Percentiles rank a stretch among this genome's conserved stretches.
Conservation (phyloP, 2,888 invertebrate genomes). For the Pollenia labialis region DNA sequence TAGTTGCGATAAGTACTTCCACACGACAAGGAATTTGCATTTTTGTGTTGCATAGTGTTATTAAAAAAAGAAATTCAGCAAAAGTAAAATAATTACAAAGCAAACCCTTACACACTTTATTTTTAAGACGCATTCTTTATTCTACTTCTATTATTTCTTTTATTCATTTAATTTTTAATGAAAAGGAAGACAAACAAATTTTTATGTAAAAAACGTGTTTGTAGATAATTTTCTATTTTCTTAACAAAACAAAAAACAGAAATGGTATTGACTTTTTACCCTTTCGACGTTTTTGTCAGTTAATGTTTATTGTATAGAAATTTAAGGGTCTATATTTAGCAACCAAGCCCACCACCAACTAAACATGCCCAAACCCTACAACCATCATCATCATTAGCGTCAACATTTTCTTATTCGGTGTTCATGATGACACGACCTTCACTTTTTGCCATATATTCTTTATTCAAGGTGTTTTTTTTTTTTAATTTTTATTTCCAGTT, state of each 20-base stretch:
- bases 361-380: not conserved
- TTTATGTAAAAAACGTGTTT: constrained; percentile 18
- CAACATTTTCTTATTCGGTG: constrained; percentile 32
- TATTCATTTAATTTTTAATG: constrained; percentile 33
- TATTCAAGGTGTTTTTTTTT: constrained; percentile 18
- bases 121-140: not conserved
- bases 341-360: constrained; percentile 26
- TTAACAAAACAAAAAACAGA: not conserved
- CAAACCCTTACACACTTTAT: constrained; percentile 22
- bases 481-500: not conserved
- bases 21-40: too few species aligned
- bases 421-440: constrained; percentile 69
- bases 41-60: not conserved
- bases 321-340: constrained; percentile 30
- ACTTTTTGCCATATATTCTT: constrained; percentile 67
- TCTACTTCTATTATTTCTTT: not conserved
- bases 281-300: constrained; percentile 29
- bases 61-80: constrained; percentile 32
- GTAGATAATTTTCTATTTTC: not conserved
- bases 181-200: constrained; percentile 7
- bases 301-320: not conserved
- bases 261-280: constrained; percentile 63
- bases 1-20: too few species aligned
- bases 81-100: not conserved
- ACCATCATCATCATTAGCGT: constrained; percentile 19